Conservation (phyloP, 1,140 invertebrate species). For the Monomorium pharaonis region DNA sequence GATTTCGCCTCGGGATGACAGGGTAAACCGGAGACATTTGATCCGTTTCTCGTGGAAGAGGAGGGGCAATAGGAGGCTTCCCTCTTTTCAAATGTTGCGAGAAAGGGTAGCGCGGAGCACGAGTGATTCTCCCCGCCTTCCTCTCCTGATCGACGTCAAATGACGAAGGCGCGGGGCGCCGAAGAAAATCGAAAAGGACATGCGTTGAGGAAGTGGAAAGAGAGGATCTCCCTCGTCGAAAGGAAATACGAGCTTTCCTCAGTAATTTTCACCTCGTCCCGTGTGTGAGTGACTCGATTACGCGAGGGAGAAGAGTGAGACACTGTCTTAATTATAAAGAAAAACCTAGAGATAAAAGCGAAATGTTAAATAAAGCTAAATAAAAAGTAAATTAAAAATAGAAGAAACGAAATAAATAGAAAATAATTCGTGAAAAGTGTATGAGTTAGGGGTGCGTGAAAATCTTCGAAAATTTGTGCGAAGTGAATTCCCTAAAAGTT, state of each 20-base stretch:
- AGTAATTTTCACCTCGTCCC: slow-evolving; percentile 1
- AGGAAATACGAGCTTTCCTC: not conserved
- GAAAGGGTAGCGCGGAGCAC: not conserved
- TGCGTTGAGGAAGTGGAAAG: not conserved
- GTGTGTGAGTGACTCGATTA: slow-evolving; percentile 8
- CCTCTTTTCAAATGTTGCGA: slow-evolving; percentile 23
- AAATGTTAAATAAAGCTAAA: not conserved
- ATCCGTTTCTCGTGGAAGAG: not conserved
- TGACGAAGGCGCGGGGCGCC: not conserved
- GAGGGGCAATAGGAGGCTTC: not conserved
- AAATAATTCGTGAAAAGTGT: not conserved
- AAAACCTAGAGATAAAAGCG: not conserved
- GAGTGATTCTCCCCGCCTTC: not conserved
- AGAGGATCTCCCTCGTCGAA: not conserved
- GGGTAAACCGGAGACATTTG: not conserved
- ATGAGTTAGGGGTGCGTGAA: not conserved
- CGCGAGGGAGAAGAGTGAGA: not conserved
- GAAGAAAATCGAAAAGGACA: slow-evolving; percentile 19
- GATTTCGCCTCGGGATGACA: not conserved
- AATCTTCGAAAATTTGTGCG: not conserved
- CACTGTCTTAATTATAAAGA: not conserved
- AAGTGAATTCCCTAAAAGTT: not conserved
- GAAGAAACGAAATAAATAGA: not conserved
- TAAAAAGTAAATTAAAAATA: not conserved
- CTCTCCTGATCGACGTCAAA: slow-evolving; percentile 25